phyloP scores from a whole-genome alignment of 2,113 vertebrate species.

The Psittacula cyanocephala region DNA sequence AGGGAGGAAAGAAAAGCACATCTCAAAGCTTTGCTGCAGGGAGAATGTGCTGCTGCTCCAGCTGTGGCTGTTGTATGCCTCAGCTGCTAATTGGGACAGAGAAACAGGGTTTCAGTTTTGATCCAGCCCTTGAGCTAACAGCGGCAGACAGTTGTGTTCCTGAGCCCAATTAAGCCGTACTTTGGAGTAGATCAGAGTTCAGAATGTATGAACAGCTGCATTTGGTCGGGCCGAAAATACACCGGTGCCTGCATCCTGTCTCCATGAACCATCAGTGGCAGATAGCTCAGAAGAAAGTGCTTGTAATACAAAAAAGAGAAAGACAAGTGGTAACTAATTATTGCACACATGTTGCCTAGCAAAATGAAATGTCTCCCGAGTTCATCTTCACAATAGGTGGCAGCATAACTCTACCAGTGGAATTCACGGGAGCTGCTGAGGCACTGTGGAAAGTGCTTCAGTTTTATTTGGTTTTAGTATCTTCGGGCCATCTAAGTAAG shows the following conservation, averaged over 20 bases:
- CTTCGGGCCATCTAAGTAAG: not conserved
- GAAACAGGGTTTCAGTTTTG: not conserved
- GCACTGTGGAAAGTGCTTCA: accelerated
- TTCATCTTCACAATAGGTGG: conserved; percentile 30
- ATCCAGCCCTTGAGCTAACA: not conserved
- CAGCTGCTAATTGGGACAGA: accelerated
- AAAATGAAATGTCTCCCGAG: not conserved
- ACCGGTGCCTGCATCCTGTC: not conserved
- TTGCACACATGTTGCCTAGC: accelerated
- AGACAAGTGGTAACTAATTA: not conserved
- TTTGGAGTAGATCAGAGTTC: not conserved
- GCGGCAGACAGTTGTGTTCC: not conserved
- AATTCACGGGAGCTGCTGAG: not conserved
- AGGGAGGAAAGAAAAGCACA: not conserved
- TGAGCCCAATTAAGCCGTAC: not conserved
- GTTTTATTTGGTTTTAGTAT: not conserved
- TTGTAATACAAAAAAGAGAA: not conserved
- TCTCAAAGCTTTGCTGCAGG: accelerated
- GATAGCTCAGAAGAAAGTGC: not conserved
- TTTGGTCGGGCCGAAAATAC: not conserved
- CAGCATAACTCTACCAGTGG: conserved; percentile 13
- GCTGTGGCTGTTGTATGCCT: not conserved
- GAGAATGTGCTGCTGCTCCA: not conserved
- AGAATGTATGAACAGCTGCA: not conserved
- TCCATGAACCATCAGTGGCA: not conserved